phyloP scores from a whole-genome alignment of 2,888 invertebrate species.

The Hoplodrina blanda region DNA sequence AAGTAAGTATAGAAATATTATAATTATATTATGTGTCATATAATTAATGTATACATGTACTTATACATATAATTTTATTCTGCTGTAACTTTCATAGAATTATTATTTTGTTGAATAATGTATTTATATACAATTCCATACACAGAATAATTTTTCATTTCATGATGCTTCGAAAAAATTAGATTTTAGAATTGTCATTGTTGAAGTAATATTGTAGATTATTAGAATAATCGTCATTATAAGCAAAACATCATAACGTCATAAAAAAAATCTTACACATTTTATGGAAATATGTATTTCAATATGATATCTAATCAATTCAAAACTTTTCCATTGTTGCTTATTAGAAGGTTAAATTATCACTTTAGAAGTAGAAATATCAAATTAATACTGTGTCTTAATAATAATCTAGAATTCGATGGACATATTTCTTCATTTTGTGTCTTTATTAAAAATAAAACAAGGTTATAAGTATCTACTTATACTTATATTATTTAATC shows the following conservation, averaged over 20 bases:
- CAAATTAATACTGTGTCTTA: slow-evolving; percentile 2
- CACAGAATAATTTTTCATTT: too few species aligned
- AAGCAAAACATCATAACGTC: slow-evolving; percentile 2
- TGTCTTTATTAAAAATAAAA: slow-evolving; percentile 38
- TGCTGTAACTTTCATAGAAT: not conserved
- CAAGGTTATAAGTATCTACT: not conserved
- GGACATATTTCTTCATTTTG: slow-evolving; percentile 64
- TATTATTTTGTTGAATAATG: not conserved
- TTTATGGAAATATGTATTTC: not conserved
- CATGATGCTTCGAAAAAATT: not conserved
- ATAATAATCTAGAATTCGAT: slow-evolving; percentile 53
- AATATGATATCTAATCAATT: not conserved
- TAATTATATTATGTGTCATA: not conserved
- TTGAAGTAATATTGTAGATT: not conserved
- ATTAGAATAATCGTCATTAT: not conserved
- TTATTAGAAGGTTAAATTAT: slow-evolving; percentile 9
- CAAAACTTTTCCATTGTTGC: not conserved
- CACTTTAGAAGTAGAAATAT: slow-evolving; percentile 11
- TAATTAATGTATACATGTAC: not conserved
- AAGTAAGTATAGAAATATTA: slow-evolving; percentile 14
- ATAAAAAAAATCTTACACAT: not conserved
- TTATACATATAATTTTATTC: not conserved
- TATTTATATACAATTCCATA: too few species aligned
- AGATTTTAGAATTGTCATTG: not conserved
- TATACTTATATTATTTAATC: too few species aligned